These are phyloP conservation scores for Pandemis corylana DNA, from an alignment of 2,888 invertebrate genomes.

Conservation along the genomic window DNA sequence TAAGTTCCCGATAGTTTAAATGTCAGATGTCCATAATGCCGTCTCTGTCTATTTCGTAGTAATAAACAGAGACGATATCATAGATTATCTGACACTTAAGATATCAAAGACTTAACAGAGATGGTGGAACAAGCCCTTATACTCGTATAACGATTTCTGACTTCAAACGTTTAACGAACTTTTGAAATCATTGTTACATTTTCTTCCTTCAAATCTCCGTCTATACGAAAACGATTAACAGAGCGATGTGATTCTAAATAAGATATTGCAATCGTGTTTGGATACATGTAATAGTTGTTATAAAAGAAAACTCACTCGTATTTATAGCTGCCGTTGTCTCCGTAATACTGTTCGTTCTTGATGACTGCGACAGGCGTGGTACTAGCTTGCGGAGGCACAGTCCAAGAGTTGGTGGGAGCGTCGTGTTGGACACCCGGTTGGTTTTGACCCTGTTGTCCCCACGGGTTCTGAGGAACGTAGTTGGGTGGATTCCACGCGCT, in stretches of 20 bases:
- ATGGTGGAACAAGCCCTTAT: too few species aligned
- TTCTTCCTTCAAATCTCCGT: not conserved
- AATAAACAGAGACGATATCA: too few species aligned
- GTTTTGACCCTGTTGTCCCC: conserved; percentile 28
- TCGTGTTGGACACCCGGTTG: conserved; percentile 25
- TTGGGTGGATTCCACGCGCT: conserved; percentile 24
- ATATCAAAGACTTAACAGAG: too few species aligned
- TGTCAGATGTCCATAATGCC: too few species aligned
- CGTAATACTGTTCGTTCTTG: conserved; percentile 74
- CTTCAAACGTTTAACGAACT: not conserved
- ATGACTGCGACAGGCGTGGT: conserved; percentile 72
- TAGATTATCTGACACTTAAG: too few species aligned
- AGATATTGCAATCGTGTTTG: not conserved
- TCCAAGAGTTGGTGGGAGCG: conserved; percentile 38
- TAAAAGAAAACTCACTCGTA: conserved; percentile 77
- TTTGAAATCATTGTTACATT: not conserved
- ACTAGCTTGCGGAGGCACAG: conserved; percentile 49
- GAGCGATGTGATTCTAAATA: not conserved
- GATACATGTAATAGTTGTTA: not conserved
- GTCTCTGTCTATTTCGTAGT: too few species aligned
- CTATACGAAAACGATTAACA: not conserved
- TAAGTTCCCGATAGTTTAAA: too few species aligned
- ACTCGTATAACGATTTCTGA: conserved; percentile 1
- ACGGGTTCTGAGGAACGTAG: conserved; percentile 31
- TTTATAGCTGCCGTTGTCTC: conserved; percentile 80